Evolutionary conservation across 2,797 vertebrate genomes (phyloP).

Genomic region (Enoplosus armatus): DNA sequence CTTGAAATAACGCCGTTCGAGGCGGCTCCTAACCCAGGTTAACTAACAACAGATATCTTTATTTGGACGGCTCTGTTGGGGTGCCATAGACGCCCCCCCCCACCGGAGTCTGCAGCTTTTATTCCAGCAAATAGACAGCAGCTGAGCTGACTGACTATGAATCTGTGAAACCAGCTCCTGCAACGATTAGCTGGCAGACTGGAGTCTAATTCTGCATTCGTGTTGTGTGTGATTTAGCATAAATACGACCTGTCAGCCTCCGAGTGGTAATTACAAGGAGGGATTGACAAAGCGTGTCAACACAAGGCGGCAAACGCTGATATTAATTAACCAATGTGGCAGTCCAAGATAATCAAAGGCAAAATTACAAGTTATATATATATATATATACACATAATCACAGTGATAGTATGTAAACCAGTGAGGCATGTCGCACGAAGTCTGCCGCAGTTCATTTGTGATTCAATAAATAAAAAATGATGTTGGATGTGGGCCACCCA

Average conservation of each 20-base stretch:
- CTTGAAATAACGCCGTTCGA: background rate
- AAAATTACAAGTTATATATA: background rate
- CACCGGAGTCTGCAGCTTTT: background rate
- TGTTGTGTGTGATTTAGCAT: slow-evolving; percentile 9
- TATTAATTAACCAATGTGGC: slow-evolving; percentile 1
- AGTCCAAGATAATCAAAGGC: background rate
- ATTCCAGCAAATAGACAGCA: background rate
- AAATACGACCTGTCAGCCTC: slow-evolving; percentile 18
- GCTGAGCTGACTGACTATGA: background rate
- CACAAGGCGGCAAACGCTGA: slow-evolving; percentile 14
- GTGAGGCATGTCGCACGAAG: no score
- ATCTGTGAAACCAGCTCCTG: background rate
- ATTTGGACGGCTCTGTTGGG: background rate
- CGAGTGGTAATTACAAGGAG: slow-evolving; percentile 24
- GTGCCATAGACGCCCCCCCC: background rate
- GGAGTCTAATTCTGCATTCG: background rate
- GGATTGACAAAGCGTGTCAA: slow-evolving; percentile 24
- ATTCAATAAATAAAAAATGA: background rate
- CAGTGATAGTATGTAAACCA: background rate
- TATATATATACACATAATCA: no score
- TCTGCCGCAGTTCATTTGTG: background rate
- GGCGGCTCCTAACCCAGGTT: background rate
- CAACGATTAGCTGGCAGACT: slow-evolving; percentile 12
- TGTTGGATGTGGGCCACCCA: background rate
- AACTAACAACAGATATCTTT: background rate